Base-by-base conservation (phyloP, 2,888 invertebrate species). In the Cosmopolites sordidus region DNA sequence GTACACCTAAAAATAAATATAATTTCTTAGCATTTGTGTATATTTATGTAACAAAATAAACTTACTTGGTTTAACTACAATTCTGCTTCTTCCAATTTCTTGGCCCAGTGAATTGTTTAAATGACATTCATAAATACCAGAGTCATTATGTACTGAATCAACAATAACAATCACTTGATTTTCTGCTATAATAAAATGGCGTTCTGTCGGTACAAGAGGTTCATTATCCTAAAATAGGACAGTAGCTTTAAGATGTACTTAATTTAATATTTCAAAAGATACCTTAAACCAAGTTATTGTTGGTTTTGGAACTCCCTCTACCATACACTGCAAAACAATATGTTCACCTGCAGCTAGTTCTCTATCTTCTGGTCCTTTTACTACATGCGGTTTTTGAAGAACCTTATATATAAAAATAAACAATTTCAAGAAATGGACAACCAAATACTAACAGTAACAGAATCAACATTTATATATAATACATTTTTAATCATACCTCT, bases 151-250 rank as follows among this genome's bases (percentile, higher is more conserved):
- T 58, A 84, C 81, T 0, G 89, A 86, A 66, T 90, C 86, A 38
- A 92, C 86, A 62, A 96, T 93, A 42, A 96, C 85, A 47, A 96
- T 76, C 49, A 95, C 75, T 70, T 95, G 93, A 72, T 90, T 86
- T 69, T 91, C 89, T 29, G 86, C 88, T 2, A 93, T 88, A 64
- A 93, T 87, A 70, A 87, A 92, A 73, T 93, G 89, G 1, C 94
- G 79, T 59, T 89, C 89, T 2, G 89, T 87, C 15, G 82, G 76
- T 16, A 80, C 78, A 44, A 93, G 77, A 0, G 84, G 79, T 57
- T 81, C 79, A 41, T 87, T 87, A 73, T 95, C 89, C 75, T 94
- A 22, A 8, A 8, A 22, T 22, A 22, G 3, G 8, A 22, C n/a
- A n/a, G n/a, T n/a, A n/a, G n/a, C n/a, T n/a, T n/a, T n/a, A n/a